These are phyloP conservation scores for Lysandra coridon DNA, from an alignment of 2,888 invertebrate species.

Conservation along the genomic window DNA sequence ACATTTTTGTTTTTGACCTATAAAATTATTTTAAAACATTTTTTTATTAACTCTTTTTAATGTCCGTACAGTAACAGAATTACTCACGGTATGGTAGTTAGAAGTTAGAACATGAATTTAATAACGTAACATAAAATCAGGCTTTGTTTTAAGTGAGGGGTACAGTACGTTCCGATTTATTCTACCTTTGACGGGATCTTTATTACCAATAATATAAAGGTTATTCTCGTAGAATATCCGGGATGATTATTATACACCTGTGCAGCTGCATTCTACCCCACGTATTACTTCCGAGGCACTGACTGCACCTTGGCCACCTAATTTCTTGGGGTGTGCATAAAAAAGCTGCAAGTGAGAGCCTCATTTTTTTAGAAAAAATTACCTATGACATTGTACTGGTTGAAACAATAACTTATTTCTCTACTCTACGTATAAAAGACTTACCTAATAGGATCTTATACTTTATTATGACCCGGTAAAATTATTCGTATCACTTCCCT, in stretches of 20 bases:
- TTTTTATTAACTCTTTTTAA: not conserved
- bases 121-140: conserved; percentile 11
- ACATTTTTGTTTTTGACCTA: too few species aligned
- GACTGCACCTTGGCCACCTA: conserved; percentile 27
- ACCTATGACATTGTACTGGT: not conserved
- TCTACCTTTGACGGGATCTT: not conserved
- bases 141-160: conserved; percentile 13
- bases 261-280: not conserved
- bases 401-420: too few species aligned
- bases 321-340: conserved; percentile 2
- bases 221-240: not conserved
- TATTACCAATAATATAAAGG: not conserved
- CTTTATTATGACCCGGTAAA: too few species aligned
- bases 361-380: too few species aligned
- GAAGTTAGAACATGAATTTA: conserved; percentile 16
- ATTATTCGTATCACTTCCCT: too few species aligned
- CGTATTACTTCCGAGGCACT: conserved; percentile 29
- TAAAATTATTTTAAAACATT: too few species aligned
- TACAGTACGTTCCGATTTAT: not conserved
- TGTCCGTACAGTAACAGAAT: not conserved
- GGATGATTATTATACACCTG: not conserved
- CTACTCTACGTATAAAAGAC: too few species aligned
- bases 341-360: not conserved
- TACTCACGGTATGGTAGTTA: not conserved
- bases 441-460: too few species aligned